Conservation (phyloP, 1,140 invertebrate species). For the Lepidurus apus region DNA sequence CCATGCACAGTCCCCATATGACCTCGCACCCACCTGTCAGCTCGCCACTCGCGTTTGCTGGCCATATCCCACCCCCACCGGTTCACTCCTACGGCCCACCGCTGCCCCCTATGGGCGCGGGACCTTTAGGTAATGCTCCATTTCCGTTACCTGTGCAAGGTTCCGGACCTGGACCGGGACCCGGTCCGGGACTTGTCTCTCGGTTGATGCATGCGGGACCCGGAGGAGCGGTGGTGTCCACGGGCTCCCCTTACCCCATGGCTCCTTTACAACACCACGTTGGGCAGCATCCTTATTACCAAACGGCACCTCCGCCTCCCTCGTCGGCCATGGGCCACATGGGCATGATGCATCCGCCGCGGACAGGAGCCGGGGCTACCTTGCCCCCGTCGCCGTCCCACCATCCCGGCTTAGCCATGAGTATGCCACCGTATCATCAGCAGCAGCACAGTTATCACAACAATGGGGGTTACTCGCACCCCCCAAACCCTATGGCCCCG, state of each 20-base stretch:
- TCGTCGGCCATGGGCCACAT: conserved; percentile 4
- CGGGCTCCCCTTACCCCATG: not conserved
- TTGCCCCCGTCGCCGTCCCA: conserved; percentile 23
- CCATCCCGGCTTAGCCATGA: conserved; percentile 37
- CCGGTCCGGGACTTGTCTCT: not conserved
- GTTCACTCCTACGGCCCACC: conserved; percentile 1
- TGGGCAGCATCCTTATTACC: conserved; percentile 12
- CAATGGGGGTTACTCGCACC: conserved; percentile 37
- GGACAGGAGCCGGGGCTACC: not conserved
- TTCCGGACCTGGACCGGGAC: not conserved
- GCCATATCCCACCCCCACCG: conserved; percentile 6
- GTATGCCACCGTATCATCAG: conserved; percentile 37
- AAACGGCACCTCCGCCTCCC: not conserved
- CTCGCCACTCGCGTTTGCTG: not conserved
- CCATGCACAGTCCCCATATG: conserved; percentile 14
- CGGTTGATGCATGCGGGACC: not conserved
- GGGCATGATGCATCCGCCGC: conserved; percentile 17
- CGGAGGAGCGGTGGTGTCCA: not conserved
- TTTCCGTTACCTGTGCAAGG: conserved; percentile 18
- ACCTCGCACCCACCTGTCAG: conserved; percentile 10
- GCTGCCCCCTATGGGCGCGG: not conserved
- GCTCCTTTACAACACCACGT: conserved; percentile 14
- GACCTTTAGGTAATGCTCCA: not conserved
- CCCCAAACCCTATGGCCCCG: conserved; percentile 37
- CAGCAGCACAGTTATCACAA: conserved; percentile 37